Percentiles rank a stretch among this genome's conserved stretches.
These are phyloP conservation scores for Deilephila elpenor DNA, from an alignment of 2,888 invertebrate genomes.

Conservation along the genomic window DNA sequence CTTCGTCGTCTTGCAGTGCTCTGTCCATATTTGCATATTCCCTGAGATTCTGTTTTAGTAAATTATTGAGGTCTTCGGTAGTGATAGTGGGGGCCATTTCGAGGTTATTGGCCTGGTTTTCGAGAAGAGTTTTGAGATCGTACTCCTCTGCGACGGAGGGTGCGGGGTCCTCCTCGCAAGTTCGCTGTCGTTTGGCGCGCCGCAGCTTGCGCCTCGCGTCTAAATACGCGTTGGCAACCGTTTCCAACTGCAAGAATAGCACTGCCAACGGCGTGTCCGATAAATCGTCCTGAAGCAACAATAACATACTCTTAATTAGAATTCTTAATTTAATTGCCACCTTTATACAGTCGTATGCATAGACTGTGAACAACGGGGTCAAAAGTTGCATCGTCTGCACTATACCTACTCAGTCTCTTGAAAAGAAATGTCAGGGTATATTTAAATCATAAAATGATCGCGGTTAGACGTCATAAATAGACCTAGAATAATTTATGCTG, in stretches of 20 bases:
- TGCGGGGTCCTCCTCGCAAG: slow-evolving; percentile 59
- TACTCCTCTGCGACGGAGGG: slow-evolving; percentile 48
- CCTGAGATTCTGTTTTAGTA: slow-evolving; percentile 67
- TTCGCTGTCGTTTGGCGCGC: slow-evolving; percentile 70
- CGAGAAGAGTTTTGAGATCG: slow-evolving; percentile 62
- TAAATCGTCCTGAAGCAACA: slow-evolving; percentile 72
- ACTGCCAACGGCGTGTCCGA: slow-evolving; percentile 76
- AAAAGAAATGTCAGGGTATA: no score
- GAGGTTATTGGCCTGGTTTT: slow-evolving; percentile 61
- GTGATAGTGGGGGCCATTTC: slow-evolving; percentile 58
- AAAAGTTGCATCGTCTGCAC: no score
- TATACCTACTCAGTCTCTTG: no score
- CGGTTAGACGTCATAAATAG: no score
- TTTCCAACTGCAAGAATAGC: slow-evolving; percentile 74
- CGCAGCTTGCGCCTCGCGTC: slow-evolving; percentile 68
- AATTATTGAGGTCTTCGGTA: slow-evolving; percentile 59
- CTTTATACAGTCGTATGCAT: background rate
- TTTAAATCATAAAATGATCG: no score
- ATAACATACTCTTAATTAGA: background rate
- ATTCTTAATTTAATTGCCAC: background rate
- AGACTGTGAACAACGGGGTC: no score
- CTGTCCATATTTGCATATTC: slow-evolving; percentile 56
- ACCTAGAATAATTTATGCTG: no score
- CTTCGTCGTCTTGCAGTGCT: slow-evolving; percentile 61
- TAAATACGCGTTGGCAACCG: slow-evolving; percentile 68